Percentiles rank a stretch among this genome's conserved stretches.
These are phyloP conservation scores for Acleris holmiana DNA, from an alignment of 2,888 invertebrate species.

Conservation along the genomic window DNA sequence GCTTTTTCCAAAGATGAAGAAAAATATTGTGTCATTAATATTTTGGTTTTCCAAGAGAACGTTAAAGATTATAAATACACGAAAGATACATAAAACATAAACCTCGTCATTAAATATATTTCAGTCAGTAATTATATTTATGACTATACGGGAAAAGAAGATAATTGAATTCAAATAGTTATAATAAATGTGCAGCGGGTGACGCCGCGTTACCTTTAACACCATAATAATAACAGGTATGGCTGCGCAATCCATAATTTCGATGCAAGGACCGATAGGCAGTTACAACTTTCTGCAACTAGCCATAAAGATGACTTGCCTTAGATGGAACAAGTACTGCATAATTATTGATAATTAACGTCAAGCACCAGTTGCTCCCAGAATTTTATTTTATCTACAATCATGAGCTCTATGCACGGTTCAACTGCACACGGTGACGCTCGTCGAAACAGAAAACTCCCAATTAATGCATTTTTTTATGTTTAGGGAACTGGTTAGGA, in stretches of 20 bases:
- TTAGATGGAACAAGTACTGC: conserved; percentile 51
- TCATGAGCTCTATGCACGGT: conserved; percentile 29
- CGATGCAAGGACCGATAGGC: conserved; percentile 35
- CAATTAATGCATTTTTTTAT: neutral
- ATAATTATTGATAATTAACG: conserved; percentile 63
- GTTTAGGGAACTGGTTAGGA: neutral
- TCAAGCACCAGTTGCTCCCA: conserved; percentile 54
- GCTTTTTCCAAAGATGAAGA: too few species aligned
- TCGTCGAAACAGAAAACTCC: neutral
- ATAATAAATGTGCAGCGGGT: conserved; percentile 20
- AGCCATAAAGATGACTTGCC: conserved; percentile 56
- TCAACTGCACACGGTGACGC: conserved; percentile 15
- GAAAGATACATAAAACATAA: too few species aligned
- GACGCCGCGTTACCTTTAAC: conserved; percentile 26
- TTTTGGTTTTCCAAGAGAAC: too few species aligned
- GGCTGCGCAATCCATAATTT: conserved; percentile 23
- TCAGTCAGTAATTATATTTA: neutral
- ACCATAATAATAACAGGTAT: conserved; percentile 21
- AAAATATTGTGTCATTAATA: too few species aligned
- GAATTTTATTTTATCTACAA: conserved; percentile 52
- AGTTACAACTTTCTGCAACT: conserved; percentile 23
- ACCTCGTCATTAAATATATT: too few species aligned
- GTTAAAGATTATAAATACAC: too few species aligned
- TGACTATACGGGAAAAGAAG: neutral
- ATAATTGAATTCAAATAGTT: conserved; percentile 7